A percentile compares a stretch with the other conserved stretches of the same genome.
These are phyloP conservation scores for Sebastes vulpes DNA, from an alignment of 2,797 vertebrate species.

Conservation along the genomic window DNA sequence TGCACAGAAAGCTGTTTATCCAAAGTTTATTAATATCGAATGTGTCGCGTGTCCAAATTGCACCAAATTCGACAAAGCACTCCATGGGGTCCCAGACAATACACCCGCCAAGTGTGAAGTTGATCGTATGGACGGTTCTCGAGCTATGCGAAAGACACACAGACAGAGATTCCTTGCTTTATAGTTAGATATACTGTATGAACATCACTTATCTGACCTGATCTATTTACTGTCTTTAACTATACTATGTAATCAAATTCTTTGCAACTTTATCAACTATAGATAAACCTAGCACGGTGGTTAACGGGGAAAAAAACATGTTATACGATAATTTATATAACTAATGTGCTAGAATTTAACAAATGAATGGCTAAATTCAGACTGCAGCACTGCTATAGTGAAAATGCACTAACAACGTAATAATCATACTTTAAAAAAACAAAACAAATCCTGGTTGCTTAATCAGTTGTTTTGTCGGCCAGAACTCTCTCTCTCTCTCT, in stretches of 20 bases:
- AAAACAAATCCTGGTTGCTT: neutral
- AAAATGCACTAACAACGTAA: neutral
- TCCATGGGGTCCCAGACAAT: too few relatives aligned
- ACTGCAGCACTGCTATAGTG: neutral
- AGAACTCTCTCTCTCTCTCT: neutral
- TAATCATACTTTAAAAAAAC: neutral
- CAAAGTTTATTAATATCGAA: too few relatives aligned
- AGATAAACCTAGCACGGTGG: neutral
- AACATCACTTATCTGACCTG: neutral
- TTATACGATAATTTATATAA: neutral
- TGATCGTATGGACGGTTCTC: too few relatives aligned
- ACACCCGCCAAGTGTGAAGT: too few relatives aligned
- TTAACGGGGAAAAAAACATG: neutral
- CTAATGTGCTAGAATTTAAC: neutral
- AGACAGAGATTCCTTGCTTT: too few relatives aligned
- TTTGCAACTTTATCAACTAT: neutral
- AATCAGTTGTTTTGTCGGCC: neutral
- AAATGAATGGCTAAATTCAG: neutral
- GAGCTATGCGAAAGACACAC: too few relatives aligned
- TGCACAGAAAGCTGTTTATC: too few relatives aligned
- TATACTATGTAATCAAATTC: neutral
- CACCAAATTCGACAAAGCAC: too few relatives aligned
- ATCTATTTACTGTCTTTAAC: conserved; percentile 7
- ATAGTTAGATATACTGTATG: too few relatives aligned
- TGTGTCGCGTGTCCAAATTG: too few relatives aligned